Conservation (phyloP, 1,140 invertebrate species). For the Bombus turneri region DNA sequence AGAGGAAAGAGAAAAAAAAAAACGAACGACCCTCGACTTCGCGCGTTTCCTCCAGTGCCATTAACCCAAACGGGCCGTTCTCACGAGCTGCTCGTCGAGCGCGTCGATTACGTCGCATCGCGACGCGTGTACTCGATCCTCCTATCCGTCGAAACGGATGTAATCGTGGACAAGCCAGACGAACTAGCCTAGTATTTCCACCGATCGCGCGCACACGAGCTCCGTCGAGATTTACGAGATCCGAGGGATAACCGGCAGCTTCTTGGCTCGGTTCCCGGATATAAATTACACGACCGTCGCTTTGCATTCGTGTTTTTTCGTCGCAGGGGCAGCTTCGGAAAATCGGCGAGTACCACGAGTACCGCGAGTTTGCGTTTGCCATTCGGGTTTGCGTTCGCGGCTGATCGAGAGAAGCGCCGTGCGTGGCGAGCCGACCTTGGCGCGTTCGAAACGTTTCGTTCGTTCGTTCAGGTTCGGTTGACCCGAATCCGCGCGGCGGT, state of each 20-base stretch:
- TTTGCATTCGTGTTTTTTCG: constrained; percentile 24
- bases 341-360: neutral
- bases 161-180: constrained; percentile 13
- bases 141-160: neutral
- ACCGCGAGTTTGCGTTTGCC: neutral
- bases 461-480: neutral
- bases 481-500: constrained; percentile 15
- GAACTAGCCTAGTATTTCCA: neutral
- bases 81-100: constrained; percentile 64
- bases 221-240: constrained; percentile 28
- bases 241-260: constrained; percentile 17
- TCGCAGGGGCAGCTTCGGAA: neutral
- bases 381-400: neutral
- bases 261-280: constrained; percentile 41
- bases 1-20: neutral
- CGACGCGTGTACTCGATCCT: neutral
- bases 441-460: neutral
- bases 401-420: neutral
- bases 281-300: constrained; percentile 48
- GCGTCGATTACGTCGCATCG: constrained; percentile 58
- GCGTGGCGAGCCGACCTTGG: neutral
- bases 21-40: constrained; percentile 42
- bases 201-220: neutral
- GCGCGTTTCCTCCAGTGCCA: constrained; percentile 67
- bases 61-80: constrained; percentile 72